Conservation (phyloP, 2,888 invertebrate genomes). For the Macrophya annulata region DNA sequence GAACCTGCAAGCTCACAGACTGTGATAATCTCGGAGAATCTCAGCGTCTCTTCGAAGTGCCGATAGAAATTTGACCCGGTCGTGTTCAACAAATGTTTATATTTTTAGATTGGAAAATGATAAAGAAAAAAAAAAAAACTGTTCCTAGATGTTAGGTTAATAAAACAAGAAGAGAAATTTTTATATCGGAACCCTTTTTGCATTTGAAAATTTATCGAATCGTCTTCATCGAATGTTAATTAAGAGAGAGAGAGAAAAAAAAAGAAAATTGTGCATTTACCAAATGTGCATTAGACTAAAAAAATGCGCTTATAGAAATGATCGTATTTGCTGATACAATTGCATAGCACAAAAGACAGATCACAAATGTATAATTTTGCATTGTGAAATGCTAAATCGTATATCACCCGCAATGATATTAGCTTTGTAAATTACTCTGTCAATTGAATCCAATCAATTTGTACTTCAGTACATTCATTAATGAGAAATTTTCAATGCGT, state of each 20-base stretch:
- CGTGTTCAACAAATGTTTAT: neutral
- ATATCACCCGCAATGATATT: neutral
- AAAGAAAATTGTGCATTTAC: neutral
- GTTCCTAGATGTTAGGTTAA: too few relatives aligned
- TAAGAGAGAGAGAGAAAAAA: too few relatives aligned
- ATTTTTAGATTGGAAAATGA: neutral
- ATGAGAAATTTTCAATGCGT: neutral
- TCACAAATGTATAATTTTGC: neutral
- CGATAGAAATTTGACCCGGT: conserved; percentile 22
- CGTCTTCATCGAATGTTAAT: neutral
- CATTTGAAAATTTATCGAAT: neutral
- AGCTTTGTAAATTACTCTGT: neutral
- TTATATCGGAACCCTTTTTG: neutral
- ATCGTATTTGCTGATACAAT: neutral
- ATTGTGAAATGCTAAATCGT: neutral
- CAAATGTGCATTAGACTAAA: neutral
- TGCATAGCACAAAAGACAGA: neutral
- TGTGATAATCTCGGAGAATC: neutral
- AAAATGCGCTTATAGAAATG: neutral
- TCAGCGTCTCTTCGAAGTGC: neutral
- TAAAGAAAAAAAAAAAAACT: neutral
- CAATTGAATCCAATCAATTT: neutral
- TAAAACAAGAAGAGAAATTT: neutral
- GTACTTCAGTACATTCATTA: neutral
- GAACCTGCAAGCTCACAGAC: conserved; percentile 23